Percentiles rank a stretch among this genome's conserved stretches.
Evolutionary conservation across 2,113 vertebrate species (phyloP).

Genomic region (Neolamprologus longior): DNA sequence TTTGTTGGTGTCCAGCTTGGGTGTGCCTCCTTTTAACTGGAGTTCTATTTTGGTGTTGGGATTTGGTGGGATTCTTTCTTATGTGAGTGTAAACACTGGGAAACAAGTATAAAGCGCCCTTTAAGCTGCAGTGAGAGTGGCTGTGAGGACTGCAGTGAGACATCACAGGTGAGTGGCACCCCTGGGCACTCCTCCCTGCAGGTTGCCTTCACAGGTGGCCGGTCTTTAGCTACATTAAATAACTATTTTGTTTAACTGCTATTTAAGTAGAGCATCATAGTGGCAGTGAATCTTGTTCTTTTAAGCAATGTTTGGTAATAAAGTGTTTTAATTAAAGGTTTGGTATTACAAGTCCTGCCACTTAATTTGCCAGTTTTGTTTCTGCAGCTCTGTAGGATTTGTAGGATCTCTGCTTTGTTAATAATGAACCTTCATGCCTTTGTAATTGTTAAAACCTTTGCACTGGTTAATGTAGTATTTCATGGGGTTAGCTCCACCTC

Average conservation of each 20-base stretch:
- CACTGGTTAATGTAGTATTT: not conserved
- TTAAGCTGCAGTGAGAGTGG: not conserved
- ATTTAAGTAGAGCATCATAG: not conserved
- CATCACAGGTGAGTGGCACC: not conserved
- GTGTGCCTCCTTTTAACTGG: not conserved
- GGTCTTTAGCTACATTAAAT: not conserved
- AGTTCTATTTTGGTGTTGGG: not conserved
- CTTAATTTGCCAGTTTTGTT: not conserved
- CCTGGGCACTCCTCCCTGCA: not conserved
- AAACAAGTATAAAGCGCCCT: not conserved
- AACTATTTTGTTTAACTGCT: not conserved
- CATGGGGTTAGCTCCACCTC: not conserved
- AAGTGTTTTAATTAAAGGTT: not conserved
- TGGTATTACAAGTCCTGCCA: not conserved
- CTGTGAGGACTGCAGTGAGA: not conserved
- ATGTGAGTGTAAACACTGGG: not conserved
- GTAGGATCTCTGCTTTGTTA: not conserved
- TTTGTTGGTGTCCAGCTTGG: not conserved
- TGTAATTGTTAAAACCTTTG: not conserved
- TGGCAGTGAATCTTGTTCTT: not conserved
- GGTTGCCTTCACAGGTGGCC: not conserved
- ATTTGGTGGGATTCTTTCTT: not conserved
- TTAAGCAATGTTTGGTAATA: not conserved
- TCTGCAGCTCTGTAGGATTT: not conserved
- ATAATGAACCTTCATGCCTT: not conserved